Evolutionary conservation across 2,113 vertebrate genomes (phyloP).

Genomic region (Rousettus leschenaultii): DNA sequence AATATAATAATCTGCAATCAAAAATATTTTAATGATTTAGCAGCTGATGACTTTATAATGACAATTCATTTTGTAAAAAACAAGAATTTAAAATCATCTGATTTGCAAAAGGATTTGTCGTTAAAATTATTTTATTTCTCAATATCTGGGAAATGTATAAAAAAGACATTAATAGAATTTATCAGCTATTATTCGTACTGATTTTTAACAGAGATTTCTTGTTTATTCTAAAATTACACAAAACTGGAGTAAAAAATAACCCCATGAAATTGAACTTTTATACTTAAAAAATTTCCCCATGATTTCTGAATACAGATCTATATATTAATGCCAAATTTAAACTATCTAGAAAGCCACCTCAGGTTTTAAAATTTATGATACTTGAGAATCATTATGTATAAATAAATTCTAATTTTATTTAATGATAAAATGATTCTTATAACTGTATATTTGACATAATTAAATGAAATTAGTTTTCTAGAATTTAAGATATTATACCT

Average conservation of each 20-base stretch:
- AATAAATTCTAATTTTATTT: slow-evolving; percentile 25
- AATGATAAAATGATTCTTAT: background rate
- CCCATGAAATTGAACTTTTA: background rate
- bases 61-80: slow-evolving; percentile 10
- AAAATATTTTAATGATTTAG: background rate
- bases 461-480: slow-evolving; percentile 13
- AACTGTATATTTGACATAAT: background rate
- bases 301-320: background rate
- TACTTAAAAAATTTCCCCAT: background rate
- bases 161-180: background rate
- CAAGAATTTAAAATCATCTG: background rate
- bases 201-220: background rate
- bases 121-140: slow-evolving; percentile 26
- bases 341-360: background rate
- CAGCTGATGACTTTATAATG: background rate
- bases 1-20: background rate
- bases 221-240: background rate
- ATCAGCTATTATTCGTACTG: background rate
- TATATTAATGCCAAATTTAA: slow-evolving; percentile 5
- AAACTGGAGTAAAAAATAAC: background rate
- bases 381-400: background rate
- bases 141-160: background rate
- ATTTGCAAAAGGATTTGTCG: slow-evolving; percentile 1
- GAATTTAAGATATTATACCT: background rate
- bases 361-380: background rate